Base-by-base conservation (phyloP, 2,113 vertebrate species). In the Tetraodon nigroviridis region DNA sequence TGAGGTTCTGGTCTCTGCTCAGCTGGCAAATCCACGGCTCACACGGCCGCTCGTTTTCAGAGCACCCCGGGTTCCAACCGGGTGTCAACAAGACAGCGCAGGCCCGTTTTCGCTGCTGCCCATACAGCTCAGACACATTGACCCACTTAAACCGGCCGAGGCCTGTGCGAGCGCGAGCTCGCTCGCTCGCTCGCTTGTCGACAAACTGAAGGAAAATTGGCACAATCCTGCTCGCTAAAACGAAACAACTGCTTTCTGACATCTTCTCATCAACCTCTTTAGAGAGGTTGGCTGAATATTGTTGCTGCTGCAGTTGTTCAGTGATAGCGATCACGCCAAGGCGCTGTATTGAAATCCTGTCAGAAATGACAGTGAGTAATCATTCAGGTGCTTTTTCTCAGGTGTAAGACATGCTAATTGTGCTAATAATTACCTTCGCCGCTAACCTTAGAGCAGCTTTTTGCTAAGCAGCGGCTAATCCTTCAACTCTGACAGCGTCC, bases 61-160 rank as follows among this genome's bases (percentile, higher is more conserved):
- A 37, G 41, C n/a, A 15, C 65, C 71, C 67, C 22, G 17, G 55
- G 46, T 63, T 71, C 58, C 61, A 57, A 8, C 69, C 69, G 65
- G 75, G 68, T 71, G 59, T 79, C 73, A 61, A 56, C 61, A 71
- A 64, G 74, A 80, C 80, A 66, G 51, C 55, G 47, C 62, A 67
- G 37, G 80, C 61, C 54, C 69, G 69, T 66, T 78, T 51, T 58
- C 49, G 54, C 51, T 13, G 24, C 58, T 61, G 59, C 59, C 32
- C 56, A 5, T 75, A 67, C 65, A 73, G 66, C 75, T 55, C 41
- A 67, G 69, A 67, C 76, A 79, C 58, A 81, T 54, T 85, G 78
- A 83, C 79, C 79, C 68, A 79, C 60, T 83, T 75, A 64, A 62
- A 67, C 58, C 0, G 17, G 42, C 71, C 46, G 24, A 42, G 54